Conservation (phyloP, 1,140 invertebrate genomes). For the Conus ventricosus region DNA sequence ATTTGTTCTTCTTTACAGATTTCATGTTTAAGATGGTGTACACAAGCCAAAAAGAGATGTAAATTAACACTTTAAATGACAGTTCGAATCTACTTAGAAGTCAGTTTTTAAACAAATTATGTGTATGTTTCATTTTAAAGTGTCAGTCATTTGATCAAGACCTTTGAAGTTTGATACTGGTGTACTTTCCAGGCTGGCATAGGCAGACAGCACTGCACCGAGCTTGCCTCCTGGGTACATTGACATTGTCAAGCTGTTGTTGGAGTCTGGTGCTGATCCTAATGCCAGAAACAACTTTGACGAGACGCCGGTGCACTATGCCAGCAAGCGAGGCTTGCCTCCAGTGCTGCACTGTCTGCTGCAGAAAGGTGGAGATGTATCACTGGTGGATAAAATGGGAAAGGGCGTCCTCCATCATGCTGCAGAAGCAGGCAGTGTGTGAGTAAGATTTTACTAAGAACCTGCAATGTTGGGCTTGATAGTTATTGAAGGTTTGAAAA, state of each 20-base stretch:
- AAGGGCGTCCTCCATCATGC: conserved; percentile 63
- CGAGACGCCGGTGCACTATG: conserved; percentile 70
- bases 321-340: conserved; percentile 64
- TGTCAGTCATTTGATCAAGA: too few relatives aligned
- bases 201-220: conserved; percentile 66
- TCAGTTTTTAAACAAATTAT: too few relatives aligned
- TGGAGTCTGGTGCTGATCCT: conserved; percentile 63
- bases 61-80: too few relatives aligned
- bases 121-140: too few relatives aligned
- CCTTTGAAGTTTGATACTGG: too few relatives aligned
- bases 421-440: conserved; percentile 69
- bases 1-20: too few relatives aligned
- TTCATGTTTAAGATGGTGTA: too few relatives aligned
- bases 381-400: conserved; percentile 59
- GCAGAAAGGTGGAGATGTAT: conserved; percentile 59
- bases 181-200: conserved; percentile 66
- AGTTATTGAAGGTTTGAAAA: background rate
- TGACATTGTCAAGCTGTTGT: conserved; percentile 57
- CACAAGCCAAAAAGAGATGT: too few relatives aligned
- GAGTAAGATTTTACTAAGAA: conserved; percentile 40
- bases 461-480: too few relatives aligned
- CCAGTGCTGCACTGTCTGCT: conserved; percentile 61
- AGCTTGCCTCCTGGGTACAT: conserved; percentile 66
- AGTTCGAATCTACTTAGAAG: too few relatives aligned
- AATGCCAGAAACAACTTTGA: conserved; percentile 65